These are phyloP conservation scores for Mycalesis mineus DNA, from an alignment of 2,888 invertebrate species.

Conservation along the genomic window DNA sequence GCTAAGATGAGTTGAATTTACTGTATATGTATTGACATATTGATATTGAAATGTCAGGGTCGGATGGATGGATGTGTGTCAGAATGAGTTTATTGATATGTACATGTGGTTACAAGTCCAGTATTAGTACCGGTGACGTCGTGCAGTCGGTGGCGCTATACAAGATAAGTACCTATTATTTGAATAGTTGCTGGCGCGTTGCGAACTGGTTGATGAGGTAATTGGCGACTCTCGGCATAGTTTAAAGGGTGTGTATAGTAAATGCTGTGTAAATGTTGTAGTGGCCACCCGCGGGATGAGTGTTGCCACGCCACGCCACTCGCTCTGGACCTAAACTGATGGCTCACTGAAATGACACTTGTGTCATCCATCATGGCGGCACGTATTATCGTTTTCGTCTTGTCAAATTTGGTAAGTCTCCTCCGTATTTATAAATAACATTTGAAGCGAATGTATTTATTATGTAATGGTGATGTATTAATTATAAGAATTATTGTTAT, in stretches of 20 bases:
- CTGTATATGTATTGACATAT: no score
- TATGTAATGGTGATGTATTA: not conserved
- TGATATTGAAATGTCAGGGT: not conserved
- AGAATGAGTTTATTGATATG: conserved; percentile 2
- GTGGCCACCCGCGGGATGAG: conserved; percentile 37
- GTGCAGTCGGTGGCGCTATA: conserved; percentile 34
- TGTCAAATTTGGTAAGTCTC: conserved; percentile 53
- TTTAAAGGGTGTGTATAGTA: conserved; percentile 48
- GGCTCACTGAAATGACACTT: conserved; percentile 40
- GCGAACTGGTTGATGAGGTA: conserved; percentile 45
- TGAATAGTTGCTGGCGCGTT: conserved; percentile 40
- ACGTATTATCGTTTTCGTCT: conserved; percentile 44
- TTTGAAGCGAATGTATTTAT: conserved; percentile 43
- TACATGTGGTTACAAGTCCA: conserved; percentile 65
- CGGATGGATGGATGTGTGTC: conserved; percentile 22
- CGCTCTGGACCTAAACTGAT: conserved; percentile 38
- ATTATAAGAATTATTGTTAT: not conserved
- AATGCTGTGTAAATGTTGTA: conserved; percentile 66
- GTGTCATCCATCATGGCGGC: conserved; percentile 39
- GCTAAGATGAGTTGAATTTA: no score
- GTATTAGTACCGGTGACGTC: conserved; percentile 29
- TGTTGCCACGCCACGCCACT: no score
- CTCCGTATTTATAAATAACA: conserved; percentile 34
- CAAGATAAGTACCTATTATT: conserved; percentile 55
- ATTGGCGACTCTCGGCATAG: conserved; percentile 55